Base-by-base conservation (phyloP, 2,888 invertebrate species). In the Steinernema scapterisci region DNA sequence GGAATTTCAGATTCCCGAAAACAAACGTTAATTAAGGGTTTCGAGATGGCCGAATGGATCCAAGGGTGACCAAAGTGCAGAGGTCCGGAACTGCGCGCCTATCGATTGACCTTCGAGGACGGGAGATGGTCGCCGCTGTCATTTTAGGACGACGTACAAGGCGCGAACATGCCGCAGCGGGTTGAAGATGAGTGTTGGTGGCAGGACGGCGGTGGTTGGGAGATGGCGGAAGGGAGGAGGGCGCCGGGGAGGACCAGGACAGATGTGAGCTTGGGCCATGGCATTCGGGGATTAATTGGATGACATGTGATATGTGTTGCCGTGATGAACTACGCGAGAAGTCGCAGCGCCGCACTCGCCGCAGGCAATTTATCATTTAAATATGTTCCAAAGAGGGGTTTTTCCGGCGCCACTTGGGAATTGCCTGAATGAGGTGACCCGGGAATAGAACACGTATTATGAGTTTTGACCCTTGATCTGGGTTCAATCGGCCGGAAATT, bases 281-380 rank as follows among this genome's bases (percentile, higher is more conserved):
- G 38, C 38, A 38, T 19, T 23, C 21, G 21, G 21, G 52, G 52
- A 52, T 52, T 52, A n/a, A 52, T 52, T 1, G 52, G 52, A 52
- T 52, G 52, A 52, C 52, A 52, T 52, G 52, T 52, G 52, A 52
- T 52, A 52, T 52, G 52, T 52, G 52, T 52, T 52, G 52, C 52
- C 52, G 52, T 21, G 6, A 52, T 52, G 52, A 52, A 52, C 52
- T 19, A 2, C 52, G 52, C 23, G 21, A 23, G 21, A 23, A 21
- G 21, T 21, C 23, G 48, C 52, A 19, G 23, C n/a, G 52, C 16
- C n/a, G 52, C 19, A 9, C 52, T 21, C 52, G 23, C 52, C 23
- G 38, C 38, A 6, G 38, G 38, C 38, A 38, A 38, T 38, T 38
- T 6, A 38, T 38, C 38, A 38, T 38, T 38, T 38, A 9, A 3